Base-by-base conservation (phyloP, 2,888 invertebrate genomes). In the Hydrotaea cyrtoneurina region DNA sequence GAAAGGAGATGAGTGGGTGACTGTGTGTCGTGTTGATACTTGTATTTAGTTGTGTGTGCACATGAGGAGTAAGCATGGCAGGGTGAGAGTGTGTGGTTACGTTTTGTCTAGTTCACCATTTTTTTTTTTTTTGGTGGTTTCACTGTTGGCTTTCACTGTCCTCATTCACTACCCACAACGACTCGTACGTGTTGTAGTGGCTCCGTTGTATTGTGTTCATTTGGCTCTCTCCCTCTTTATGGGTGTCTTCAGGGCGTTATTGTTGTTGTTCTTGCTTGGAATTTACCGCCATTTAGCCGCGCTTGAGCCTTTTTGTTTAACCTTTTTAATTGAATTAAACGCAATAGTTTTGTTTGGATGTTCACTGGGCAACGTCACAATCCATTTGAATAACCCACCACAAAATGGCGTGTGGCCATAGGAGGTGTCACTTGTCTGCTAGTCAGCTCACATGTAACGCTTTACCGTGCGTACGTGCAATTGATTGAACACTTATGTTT, bases 311-410 rank as follows among this genome's bases (percentile, higher is more conserved):
- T 57, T 8, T 43, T 78, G 57, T 76, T 23, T 76, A 76, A 76
- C 69, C 69, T 69, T 69, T 78, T 46, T 69, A 71, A 46, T 71
- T n/a, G 2, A 57, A 78, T 78, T 78, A 46, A 69, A 17, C 39
- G 43, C 8, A 21, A 69, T 69, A 46, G 11, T 46, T 69, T 36
- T 17, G 62, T 31, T 59, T 36, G 11, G 69, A 19, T 71, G 69
- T 78, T 15, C 43, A 39, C 57, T 11, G 21, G 7, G 15, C 43
- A 57, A 23, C 19, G 73, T 57, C 43, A 74, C 53, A 43, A 74
- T 55, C 57, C 19, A 57, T 59, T 57, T 57, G 57, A 39, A 57
- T 57, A 23, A 43, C 19, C 43, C 59, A 4, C 10, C 59, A 59
- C 26, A 19, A 4, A 2, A 21, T 5, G 19, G 1, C 5, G 31